Base-by-base conservation (phyloP, 2,888 invertebrate species). In the Tipula lateralis region DNA sequence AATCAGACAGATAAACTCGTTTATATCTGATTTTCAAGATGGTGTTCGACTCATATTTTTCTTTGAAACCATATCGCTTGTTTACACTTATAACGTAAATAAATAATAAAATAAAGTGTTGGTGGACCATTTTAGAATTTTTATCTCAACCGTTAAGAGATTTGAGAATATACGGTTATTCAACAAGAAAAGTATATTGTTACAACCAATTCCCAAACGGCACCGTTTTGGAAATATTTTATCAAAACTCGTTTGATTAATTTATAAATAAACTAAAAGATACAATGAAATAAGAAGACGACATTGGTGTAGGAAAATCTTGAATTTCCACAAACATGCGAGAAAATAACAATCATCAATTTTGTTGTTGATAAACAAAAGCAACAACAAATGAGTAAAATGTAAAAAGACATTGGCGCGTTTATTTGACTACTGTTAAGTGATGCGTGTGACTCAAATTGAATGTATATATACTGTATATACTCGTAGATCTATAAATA, bases 231-330 rank as follows among this genome's bases (percentile, higher is more conserved):
- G 24, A 66, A 66, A 24, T 66, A 19, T 24, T 7, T 24, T 9
- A 66, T 66, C 44, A 66, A 24, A 66, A 66, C 66, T 66, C 66
- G 19, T 66, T 66, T 66, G 66, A 66, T 66, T 66, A 66, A 66
- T 66, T 66, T 66, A 66, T 24, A 66, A 66, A 66, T 66, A 66
- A 66, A 66, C 66, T 9, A 66, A 24, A 66, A 24, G 7, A 0
- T 24, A 66, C 24, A 66, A 66, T 24, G 24, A 66, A 24, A 66
- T 1, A 66, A 24, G 9, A 66, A 66, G 24, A 66, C 16, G 19
- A 66, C 9, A 3, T 44, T 9, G 9, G 9, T 2, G 3, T 24
- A 66, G 24, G 9, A 66, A 66, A 66, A 66, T 2, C 24, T 66
- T 9, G 24, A 66, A 24, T 66, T 66, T 19, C 24, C 12, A 66